Evolutionary conservation across 2,797 vertebrate genomes (phyloP).

Genomic region (Antennarius maculatus): DNA sequence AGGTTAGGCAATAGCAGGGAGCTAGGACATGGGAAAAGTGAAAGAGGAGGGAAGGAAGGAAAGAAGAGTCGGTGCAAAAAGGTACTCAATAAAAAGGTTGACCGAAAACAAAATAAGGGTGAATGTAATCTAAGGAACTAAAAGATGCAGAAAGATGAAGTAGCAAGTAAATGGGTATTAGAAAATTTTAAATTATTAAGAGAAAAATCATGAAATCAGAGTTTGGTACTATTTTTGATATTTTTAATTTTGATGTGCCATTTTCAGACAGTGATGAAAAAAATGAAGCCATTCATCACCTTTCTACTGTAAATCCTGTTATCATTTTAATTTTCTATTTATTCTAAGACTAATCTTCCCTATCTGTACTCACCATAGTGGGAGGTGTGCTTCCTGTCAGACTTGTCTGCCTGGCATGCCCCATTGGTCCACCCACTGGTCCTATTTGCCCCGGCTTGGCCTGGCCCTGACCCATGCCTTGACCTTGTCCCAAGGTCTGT

Average conservation of each 20-base stretch:
- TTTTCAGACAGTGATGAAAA: background rate
- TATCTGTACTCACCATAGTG: conserved; percentile 65
- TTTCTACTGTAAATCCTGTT: background rate
- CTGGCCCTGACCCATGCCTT: conserved; percentile 75
- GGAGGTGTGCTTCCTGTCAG: conserved; percentile 70
- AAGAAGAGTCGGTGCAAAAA: background rate
- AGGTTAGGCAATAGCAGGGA: background rate
- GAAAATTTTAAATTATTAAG: conserved; percentile 1
- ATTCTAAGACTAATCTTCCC: background rate
- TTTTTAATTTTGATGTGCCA: too few relatives aligned
- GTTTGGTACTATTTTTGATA: too few relatives aligned
- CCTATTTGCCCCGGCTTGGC: conserved; percentile 78
- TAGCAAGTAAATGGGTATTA: background rate
- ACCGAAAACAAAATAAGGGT: background rate
- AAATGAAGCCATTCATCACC: background rate
- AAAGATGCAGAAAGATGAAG: background rate
- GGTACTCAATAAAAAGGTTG: background rate
- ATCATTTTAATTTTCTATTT: background rate
- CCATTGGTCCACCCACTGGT: conserved; percentile 69
- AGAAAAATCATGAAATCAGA: background rate
- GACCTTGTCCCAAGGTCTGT: conserved; percentile 74
- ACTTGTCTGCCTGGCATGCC: conserved; percentile 71
- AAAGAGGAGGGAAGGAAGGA: background rate
- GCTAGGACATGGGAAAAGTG: conserved; percentile 1
- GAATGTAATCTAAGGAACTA: background rate